These are phyloP conservation scores for Sericinus montela DNA, from an alignment of 2,888 invertebrate genomes.

Conservation along the genomic window DNA sequence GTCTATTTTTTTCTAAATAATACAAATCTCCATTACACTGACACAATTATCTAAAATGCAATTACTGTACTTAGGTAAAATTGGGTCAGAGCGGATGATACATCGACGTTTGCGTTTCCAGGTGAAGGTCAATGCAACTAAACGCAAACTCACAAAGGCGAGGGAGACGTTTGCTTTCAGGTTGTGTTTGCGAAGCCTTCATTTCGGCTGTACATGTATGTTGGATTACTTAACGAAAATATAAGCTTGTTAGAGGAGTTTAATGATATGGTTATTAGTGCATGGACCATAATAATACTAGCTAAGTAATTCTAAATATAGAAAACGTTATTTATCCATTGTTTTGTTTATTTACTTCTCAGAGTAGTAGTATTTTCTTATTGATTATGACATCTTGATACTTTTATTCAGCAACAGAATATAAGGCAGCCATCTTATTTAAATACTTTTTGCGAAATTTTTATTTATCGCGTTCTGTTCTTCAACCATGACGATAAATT, in stretches of 20 bases:
- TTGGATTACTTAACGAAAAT: constrained; percentile 2
- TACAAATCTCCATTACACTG: constrained; percentile 1
- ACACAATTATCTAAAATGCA: constrained; percentile 1
- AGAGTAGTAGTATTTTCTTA: no score
- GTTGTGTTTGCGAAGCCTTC: constrained; percentile 14
- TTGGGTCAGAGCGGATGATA: constrained; percentile 24
- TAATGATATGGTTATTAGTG: background rate
- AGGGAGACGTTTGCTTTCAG: constrained; percentile 19
- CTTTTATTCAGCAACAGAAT: no score
- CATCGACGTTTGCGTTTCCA: constrained; percentile 20
- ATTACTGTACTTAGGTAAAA: constrained; percentile 14
- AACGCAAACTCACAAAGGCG: constrained; percentile 17
- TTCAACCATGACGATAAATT: no score
- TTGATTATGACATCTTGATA: no score
- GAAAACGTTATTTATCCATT: no score
- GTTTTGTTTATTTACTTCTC: no score
- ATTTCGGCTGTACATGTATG: background rate
- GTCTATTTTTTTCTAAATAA: no score
- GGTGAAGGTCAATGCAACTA: constrained; percentile 26
- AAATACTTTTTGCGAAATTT: no score
- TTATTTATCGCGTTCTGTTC: no score
- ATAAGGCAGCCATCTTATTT: no score
- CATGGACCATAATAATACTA: background rate
- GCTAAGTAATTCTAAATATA: no score
- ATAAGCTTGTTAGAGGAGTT: background rate